Percentiles rank a stretch among this genome's conserved stretches.
Conservation (phyloP, 2,888 invertebrate species). For the Ormia ochracea region DNA sequence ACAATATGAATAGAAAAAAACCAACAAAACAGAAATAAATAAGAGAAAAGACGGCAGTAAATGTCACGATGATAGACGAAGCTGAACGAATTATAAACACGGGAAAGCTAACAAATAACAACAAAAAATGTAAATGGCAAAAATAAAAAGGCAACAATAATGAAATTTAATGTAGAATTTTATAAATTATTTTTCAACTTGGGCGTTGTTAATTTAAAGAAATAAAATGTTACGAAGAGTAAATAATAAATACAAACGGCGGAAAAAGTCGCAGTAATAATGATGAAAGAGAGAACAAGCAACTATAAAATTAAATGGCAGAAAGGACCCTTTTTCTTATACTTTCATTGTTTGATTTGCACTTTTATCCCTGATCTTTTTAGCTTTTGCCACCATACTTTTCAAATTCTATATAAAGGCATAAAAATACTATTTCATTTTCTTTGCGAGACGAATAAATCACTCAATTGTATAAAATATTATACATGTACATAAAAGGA, state of each 20-base stretch:
- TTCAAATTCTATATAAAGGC: conserved; percentile 29
- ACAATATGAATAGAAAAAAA: neutral
- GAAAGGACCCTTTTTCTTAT: conserved; percentile 30
- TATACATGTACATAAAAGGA: neutral
- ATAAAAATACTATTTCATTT: neutral
- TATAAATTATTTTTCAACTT: conserved; percentile 52
- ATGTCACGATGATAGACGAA: conserved; percentile 62
- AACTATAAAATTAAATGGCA: conserved; percentile 25
- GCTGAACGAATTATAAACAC: conserved; percentile 57
- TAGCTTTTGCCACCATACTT: conserved; percentile 50
- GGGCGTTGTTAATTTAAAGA: conserved; percentile 54
- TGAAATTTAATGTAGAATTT: conserved; percentile 50
- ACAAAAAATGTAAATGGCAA: conserved; percentile 25
- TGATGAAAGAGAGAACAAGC: conserved; percentile 34
- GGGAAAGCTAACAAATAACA: conserved; percentile 44
- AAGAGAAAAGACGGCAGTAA: conserved; percentile 52
- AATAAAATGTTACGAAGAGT: conserved; percentile 5
- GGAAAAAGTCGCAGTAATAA: neutral
- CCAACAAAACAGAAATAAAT: conserved; percentile 39
- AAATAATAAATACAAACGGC: neutral
- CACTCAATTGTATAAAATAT: conserved; percentile 51
- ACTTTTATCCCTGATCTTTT: conserved; percentile 6
- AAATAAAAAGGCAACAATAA: neutral
- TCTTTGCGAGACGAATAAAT: conserved; percentile 50
- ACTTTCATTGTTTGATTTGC: conserved; percentile 4